These are phyloP conservation scores for Apotomis capreana DNA, from an alignment of 2,888 invertebrate genomes.

Conservation along the genomic window DNA sequence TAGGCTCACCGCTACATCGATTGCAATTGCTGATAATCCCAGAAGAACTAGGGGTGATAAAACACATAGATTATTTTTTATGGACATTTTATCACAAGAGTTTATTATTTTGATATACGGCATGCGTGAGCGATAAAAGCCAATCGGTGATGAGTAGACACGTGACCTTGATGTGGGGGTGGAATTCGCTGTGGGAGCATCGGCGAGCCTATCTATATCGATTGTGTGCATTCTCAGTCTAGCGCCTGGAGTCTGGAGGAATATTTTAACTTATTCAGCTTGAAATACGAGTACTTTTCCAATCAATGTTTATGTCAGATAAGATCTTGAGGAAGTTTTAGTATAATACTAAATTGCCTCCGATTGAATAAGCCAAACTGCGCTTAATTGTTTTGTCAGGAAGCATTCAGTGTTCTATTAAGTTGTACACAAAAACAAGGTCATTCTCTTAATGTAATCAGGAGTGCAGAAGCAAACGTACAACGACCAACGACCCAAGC, in stretches of 20 bases:
- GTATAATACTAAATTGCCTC: too few relatives aligned
- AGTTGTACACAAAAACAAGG: too few relatives aligned
- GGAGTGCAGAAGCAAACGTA: too few relatives aligned
- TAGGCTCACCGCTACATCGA: constrained; percentile 3
- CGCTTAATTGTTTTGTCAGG: too few relatives aligned
- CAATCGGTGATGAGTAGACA: not conserved
- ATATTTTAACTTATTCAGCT: too few relatives aligned
- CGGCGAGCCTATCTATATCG: not conserved
- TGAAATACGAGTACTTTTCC: not conserved
- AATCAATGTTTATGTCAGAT: too few relatives aligned
- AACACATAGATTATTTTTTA: constrained; percentile 8
- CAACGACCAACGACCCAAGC: too few relatives aligned
- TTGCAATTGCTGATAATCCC: constrained; percentile 11
- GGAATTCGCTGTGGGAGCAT: not conserved
- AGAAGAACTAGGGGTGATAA: constrained; percentile 15
- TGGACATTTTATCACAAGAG: constrained; percentile 18
- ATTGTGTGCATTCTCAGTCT: not conserved
- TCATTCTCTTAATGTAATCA: too few relatives aligned
- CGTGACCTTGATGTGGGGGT: not conserved
- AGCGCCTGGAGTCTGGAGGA: not conserved
- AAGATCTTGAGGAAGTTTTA: too few relatives aligned
- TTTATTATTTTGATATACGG: constrained; percentile 14
- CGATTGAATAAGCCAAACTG: too few relatives aligned
- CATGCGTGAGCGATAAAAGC: constrained; percentile 1
- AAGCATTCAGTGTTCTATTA: too few relatives aligned